A percentile compares a stretch with the other conserved stretches of the same genome.
phyloP scores from a whole-genome alignment of 2,888 invertebrate species.

The Alitta virens region DNA sequence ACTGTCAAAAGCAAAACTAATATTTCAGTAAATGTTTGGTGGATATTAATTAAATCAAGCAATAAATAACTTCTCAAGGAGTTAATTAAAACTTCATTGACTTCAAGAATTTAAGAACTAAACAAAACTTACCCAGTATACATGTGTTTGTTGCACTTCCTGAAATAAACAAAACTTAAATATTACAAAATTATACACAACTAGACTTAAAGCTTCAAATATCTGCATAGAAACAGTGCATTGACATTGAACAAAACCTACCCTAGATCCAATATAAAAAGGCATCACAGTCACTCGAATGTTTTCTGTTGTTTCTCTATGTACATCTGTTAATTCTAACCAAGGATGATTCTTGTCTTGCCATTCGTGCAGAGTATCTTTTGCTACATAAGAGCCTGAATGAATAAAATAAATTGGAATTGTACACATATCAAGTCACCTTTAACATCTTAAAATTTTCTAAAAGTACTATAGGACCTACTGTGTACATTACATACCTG shows the following conservation, averaged over 20 bases:
- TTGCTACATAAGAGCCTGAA: slow-evolving; percentile 8
- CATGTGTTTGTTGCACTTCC: slow-evolving; percentile 77
- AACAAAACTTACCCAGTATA: slow-evolving; percentile 80
- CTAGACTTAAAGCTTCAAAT: too few relatives aligned
- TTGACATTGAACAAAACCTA: slow-evolving; percentile 26
- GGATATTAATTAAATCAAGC: too few relatives aligned
- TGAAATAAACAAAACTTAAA: slow-evolving; percentile 36
- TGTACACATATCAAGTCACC: too few relatives aligned
- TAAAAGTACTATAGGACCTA: too few relatives aligned
- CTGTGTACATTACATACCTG: slow-evolving; percentile 65
- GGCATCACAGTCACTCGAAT: slow-evolving; percentile 97
- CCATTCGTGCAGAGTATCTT: slow-evolving; percentile 63
- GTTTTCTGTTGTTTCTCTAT: slow-evolving; percentile 94
- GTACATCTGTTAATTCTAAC: slow-evolving; percentile 93
- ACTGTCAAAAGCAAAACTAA: slow-evolving; percentile 61
- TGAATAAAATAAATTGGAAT: background rate
- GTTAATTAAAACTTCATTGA: too few relatives aligned
- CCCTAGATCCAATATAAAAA: slow-evolving; percentile 65
- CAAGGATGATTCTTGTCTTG: slow-evolving; percentile 97
- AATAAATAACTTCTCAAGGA: too few relatives aligned
- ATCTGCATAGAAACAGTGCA: too few relatives aligned
- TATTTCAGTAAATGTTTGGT: too few relatives aligned
- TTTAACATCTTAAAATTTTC: too few relatives aligned
- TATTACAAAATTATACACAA: too few relatives aligned
- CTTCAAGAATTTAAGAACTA: too few relatives aligned